Base-by-base conservation (phyloP, 2,797 vertebrate genomes). In the Coregonus sp. region DNA sequence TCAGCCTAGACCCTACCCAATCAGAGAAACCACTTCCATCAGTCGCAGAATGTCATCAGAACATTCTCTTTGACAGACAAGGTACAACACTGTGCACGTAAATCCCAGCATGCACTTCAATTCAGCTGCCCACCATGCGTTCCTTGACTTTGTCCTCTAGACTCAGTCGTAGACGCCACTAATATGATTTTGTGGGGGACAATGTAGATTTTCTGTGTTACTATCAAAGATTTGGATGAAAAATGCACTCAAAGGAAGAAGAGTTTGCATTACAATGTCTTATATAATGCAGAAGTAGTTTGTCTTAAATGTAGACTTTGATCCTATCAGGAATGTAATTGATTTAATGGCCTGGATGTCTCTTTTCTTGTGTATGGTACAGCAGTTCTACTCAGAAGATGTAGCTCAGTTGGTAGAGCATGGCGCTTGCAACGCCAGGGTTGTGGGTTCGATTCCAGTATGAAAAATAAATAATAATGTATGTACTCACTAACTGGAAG, bases 1-100 rank as follows among this genome's bases (percentile, higher is more conserved):
- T 84, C 82, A 75, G 81, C 84, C 76, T 83, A 88, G 88, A 88
- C 87, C 87, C 59, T 20, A 85, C 74, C 85, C 86, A 91, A 89
- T 91, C 90, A 92, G 85, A 90, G 78, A 88, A 82, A 83, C 85
- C 78, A 79, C 81, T 86, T 76, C 76, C 80, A 86, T 76, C 77
- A 84, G 76, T 81, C 66, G 76, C 84, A 81, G 76, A 87, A 87
- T 86, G 86, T 84, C 84, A 89, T 87, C 82, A 82, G 85, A 84
- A 88, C 85, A 90, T 81, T 87, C 79, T 25, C 85, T 80, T 85
- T 89, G 85, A 90, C 81, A 86, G 79, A 86, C 76, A 71, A 84
- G 84, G 81, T 72, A 63, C 68, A 47, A 37, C n/a, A 9, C 59
- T 12, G 7, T 63, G 37, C 75, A 84, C 2, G 18, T 70, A 74